Evolutionary conservation across 2,797 vertebrate species (phyloP), one percentile per base, ranked within the genome.

Genomic region (Danio jaintianensis): DNA sequence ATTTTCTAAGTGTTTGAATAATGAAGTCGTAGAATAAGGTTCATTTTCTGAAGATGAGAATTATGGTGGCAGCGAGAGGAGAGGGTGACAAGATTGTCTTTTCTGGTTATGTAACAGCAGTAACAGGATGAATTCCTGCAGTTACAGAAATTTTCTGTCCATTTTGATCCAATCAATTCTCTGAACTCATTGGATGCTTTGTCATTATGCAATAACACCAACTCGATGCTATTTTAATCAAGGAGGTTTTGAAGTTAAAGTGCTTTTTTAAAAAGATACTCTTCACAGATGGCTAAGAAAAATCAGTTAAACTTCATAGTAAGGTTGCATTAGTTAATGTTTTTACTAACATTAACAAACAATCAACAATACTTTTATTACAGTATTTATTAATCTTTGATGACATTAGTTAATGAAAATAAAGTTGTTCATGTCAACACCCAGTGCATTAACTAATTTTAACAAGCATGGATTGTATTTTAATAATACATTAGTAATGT

Each of bases 131-230:
- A 13, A 55, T 76, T 66, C 18, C 66, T 45, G 22, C n/a, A 8
- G 1, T 3, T 50, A 50, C 13, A 20, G 3, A 48, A n/a, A 38
- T 40, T 0, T 56, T 18, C 36, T 64, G 8, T 53, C 36, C 4
- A 53, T 36, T 64, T 64, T 64, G n/a, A 64, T 18, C 55, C 58
- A 40, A 53, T 64, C 59, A 53, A 22, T 22, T 53, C 36, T 53
- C 7, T 4, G 18, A 40, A 63, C 12, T 43, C 62, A 45, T 56
- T 67, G 6, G 10, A 56, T 67, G 40, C 10, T 8, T 9, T 20
- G 66, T 76, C 40, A 66, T 71, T 71, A 42, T 56, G 69, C 52
- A 43, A 71, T 71, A 22, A 15, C 52, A 71, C 69, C 69, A 55
- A 36, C 20, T 50, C 40, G 11, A n/a, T 53, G 48, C 48, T 53